Evolutionary conservation across 2,797 vertebrate species (phyloP).

Genomic region (Enteromius thamalakanensis): DNA sequence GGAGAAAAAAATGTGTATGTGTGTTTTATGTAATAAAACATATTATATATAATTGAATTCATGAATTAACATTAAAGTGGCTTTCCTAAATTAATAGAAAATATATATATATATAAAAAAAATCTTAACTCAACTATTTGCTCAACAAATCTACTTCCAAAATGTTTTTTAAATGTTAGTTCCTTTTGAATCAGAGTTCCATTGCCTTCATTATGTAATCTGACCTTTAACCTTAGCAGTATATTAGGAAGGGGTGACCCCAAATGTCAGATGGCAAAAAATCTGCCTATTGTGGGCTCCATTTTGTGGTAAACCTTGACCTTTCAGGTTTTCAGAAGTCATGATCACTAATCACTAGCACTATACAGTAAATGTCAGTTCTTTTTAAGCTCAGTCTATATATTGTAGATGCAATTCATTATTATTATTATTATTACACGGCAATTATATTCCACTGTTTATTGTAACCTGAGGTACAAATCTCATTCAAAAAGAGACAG

Average conservation of each 20-base stretch:
- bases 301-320: constrained; percentile 9
- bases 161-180: constrained; percentile 1
- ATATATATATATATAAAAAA: not conserved
- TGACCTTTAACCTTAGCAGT: constrained; percentile 44
- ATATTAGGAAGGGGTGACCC: constrained; percentile 36
- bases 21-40: not conserved
- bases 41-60: not conserved
- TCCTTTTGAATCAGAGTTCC: constrained; percentile 45
- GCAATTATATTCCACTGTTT: too few relatives aligned
- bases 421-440: not conserved
- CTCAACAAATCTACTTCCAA: not conserved
- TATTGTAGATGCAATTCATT: not conserved
- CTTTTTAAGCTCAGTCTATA: not conserved
- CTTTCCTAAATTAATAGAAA: not conserved
- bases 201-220: constrained; percentile 37
- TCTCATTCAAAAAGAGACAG: too few relatives aligned
- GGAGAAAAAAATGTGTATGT: not conserved
- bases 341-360: constrained; percentile 2
- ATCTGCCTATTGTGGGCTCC: constrained; percentile 4
- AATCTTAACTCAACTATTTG: not conserved
- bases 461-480: too few relatives aligned
- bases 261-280: constrained; percentile 4
- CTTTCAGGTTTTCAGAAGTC: not conserved
- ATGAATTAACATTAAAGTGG: not conserved
- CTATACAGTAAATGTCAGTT: not conserved